Base-by-base conservation (phyloP, 2,113 vertebrate species). In the Thunnus thynnus region DNA sequence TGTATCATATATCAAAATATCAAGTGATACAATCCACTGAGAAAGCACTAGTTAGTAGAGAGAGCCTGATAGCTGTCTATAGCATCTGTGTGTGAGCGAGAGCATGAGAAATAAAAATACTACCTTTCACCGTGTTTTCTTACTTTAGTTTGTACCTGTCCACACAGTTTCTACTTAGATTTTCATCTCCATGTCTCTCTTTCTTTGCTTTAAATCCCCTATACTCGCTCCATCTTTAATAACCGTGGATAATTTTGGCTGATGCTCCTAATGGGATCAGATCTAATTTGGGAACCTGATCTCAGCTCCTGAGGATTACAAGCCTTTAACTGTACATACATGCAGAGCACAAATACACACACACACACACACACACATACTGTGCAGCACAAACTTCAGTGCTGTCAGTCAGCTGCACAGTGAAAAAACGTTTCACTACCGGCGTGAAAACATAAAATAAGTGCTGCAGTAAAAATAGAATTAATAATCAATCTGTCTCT, bases 201-300 rank as follows among this genome's bases (percentile, higher is more conserved):
- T 61, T 64, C 75, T 80, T 69, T 66, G 25, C 50, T 73, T 78
- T 65, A 74, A 66, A 82, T 61, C 50, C 14, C 27, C 36, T 18
- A 18, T 50, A 65, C 18, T 66, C 20, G 27, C 22, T 63, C 18
- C 75, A 67, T 63, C 68, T 85, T 83, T 77, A 63, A 55, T 65
- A 18, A 78, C 69, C 62, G 14, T n/a, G 58, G 74, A 72, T 87
- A 60, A 78, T 84, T 88, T 72, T 69, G 69, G 77, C 61, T 72
- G 85, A 88, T 92, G 83, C 84, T 86, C 84, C 89, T 93, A 94
- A 94, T 90, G 88, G 89, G 92, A 94, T 95, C 72, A 89, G 64
- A 80, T 83, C 89, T 94, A 91, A 91, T 92, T 92, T 81, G n/a
- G 76, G 88, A 77, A n/a, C 61, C 61, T 88, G 83, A 84, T 88